Conservation (phyloP, 2,888 invertebrate genomes). For the Agonopterix subpropinquella region DNA sequence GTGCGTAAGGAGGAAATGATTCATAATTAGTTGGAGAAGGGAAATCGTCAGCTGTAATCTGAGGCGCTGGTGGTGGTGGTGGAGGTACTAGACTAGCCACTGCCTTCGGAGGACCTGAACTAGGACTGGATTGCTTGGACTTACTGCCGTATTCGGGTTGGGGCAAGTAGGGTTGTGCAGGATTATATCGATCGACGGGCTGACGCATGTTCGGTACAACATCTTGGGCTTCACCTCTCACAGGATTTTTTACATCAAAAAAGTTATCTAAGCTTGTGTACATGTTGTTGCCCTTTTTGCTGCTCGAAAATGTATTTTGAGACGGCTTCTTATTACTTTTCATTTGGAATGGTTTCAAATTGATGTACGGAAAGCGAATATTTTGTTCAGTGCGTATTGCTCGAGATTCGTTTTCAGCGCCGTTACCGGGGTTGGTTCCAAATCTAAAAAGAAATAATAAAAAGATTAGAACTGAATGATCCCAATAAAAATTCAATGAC, state of each 20-base stretch:
- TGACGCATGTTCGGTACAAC: conserved; percentile 27
- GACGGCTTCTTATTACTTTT: conserved; percentile 42
- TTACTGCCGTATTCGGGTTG: conserved; percentile 44
- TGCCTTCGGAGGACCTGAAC: conserved; percentile 27
- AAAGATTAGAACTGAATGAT: no score
- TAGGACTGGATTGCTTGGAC: conserved; percentile 43
- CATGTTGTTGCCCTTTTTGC: conserved; percentile 49
- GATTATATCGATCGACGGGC: conserved; percentile 63
- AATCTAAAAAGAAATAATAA: conserved; percentile 41
- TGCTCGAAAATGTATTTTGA: conserved; percentile 27
- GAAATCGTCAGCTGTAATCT: conserved; percentile 42
- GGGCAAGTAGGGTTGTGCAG: conserved; percentile 67
- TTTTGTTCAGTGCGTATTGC: conserved; percentile 62
- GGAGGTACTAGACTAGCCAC: conserved; percentile 53
- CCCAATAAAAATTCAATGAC: no score
- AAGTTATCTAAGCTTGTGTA: conserved; percentile 54
- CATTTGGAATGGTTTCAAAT: conserved; percentile 62
- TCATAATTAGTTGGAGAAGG: conserved; percentile 54
- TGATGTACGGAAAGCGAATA: conserved; percentile 59
- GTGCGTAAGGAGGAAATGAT: conserved; percentile 60
- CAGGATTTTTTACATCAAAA: conserved; percentile 47
- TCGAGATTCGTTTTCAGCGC: conserved; percentile 64
- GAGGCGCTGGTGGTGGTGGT: conserved; percentile 47
- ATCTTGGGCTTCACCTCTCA: conserved; percentile 64
- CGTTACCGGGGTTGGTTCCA: conserved; percentile 50